Conservation (phyloP, 2,888 invertebrate genomes). For the Graphium colonna region DNA sequence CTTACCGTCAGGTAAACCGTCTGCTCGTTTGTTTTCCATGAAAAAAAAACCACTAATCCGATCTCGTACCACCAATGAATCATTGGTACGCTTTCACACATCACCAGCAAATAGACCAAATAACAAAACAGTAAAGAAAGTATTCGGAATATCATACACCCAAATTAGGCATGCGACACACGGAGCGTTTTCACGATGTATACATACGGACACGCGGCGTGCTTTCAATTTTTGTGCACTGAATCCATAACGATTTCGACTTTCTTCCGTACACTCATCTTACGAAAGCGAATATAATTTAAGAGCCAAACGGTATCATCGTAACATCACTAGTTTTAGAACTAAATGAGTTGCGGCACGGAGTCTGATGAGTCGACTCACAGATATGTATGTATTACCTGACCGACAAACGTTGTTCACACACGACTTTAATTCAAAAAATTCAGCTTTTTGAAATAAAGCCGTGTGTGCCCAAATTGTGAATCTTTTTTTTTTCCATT, state of each 20-base stretch:
- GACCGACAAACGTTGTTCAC: not conserved
- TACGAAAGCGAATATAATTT: conserved; percentile 38
- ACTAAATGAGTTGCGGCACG: not conserved
- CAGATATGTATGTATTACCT: not conserved
- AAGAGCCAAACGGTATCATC: conserved; percentile 4
- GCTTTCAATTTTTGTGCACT: conserved; percentile 45
- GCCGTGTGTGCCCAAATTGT: no score
- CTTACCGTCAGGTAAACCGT: no score
- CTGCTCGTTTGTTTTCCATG: no score
- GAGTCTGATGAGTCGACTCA: not conserved
- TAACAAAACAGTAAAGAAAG: conserved; percentile 17
- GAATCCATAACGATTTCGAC: conserved; percentile 46
- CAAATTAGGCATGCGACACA: conserved; percentile 52
- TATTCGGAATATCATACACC: conserved; percentile 9
- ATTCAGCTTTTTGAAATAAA: not conserved
- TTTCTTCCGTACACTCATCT: conserved; percentile 37
- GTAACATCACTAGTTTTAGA: not conserved
- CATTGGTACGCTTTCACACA: conserved; percentile 7
- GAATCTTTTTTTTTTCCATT: no score
- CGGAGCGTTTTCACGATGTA: conserved; percentile 60
- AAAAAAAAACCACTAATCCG: not conserved
- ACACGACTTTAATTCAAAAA: not conserved
- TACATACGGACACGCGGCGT: conserved; percentile 50
- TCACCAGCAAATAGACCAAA: conserved; percentile 13
- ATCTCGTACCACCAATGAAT: not conserved